Base-by-base conservation (phyloP, 2,113 vertebrate genomes). In the Centropus unirufus region DNA sequence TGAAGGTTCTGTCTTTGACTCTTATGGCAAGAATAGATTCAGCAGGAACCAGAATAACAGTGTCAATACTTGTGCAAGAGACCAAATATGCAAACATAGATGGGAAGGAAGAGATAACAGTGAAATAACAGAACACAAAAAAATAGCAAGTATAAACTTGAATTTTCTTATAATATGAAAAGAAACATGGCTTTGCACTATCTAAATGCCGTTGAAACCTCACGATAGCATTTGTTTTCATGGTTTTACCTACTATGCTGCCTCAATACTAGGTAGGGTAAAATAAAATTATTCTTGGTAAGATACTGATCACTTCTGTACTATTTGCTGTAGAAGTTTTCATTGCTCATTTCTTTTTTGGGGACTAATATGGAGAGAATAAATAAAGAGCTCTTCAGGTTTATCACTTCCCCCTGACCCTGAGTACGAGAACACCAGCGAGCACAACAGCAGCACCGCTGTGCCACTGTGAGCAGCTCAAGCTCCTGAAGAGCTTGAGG, bases 361-460 rank as follows among this genome's bases (percentile, higher is more conserved):
- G 24, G 47, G 49, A 57, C 12, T 52, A 51, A 39, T 26, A 76
- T 1, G 5, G 16, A 78, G 6, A 75, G 14, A 79, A 90, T 20
- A 39, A 83, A 52, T 24, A 13, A 34, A 39, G 30, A 93, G 57
- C 27, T 94, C 39, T 83, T 72, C 14, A 19, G 19, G 27, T 14
- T 90, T 64, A 79, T 12, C 23, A 57, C 39, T 52, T 63, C 20
- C 20, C 40, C 3, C 26, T 36, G 36, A 36, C 15, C 15, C 15
- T 2, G 1, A 6, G 40, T 3, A 9, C 2, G 0, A 9, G 47
- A 57, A 64, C 27, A 51, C 5, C 6, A 72, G 30, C 1, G 6
- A 90, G 44, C 39, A 27, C 19, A 57, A 36, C 1, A 44, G 39
- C 18, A 29, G 13, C 11, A 13, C 44, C 46, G 54, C 47, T 40